A percentile compares a stretch with the other conserved stretches of the same genome.
phyloP scores from a whole-genome alignment of 1,140 invertebrate species.

The Liolophura sinensis region DNA sequence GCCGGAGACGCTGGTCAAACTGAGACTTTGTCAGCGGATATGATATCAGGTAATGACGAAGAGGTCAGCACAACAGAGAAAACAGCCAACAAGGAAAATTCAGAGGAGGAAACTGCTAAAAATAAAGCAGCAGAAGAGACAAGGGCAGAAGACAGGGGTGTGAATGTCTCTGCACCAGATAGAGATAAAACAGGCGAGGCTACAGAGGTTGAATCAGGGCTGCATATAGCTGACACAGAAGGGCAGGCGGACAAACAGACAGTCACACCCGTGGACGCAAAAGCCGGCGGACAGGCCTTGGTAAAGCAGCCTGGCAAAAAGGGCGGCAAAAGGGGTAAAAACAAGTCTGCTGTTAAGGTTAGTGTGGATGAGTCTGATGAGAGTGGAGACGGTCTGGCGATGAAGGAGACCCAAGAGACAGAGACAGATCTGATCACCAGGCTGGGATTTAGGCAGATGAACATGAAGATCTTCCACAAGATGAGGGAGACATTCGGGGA shows the following conservation, averaged over 20 bases:
- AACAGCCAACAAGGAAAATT: background rate
- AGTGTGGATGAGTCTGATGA: conserved; percentile 2
- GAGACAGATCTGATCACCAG: conserved; percentile 23
- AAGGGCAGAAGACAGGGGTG: too few relatives aligned
- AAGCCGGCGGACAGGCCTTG: too few relatives aligned
- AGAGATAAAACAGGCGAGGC: conserved; percentile 2
- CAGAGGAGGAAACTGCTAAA: background rate
- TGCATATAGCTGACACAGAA: too few relatives aligned
- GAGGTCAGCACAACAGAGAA: too few relatives aligned
- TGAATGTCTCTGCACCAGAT: background rate
- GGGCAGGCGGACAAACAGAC: too few relatives aligned
- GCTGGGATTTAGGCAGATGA: conserved; percentile 48
- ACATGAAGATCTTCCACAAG: conserved; percentile 50
- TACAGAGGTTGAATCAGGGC: background rate
- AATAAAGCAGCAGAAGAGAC: background rate
- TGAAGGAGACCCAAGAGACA: background rate
- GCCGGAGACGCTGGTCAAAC: too few relatives aligned
- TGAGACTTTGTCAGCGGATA: too few relatives aligned
- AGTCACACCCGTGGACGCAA: too few relatives aligned
- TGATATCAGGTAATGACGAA: too few relatives aligned
- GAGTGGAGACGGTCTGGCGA: conserved; percentile 12
- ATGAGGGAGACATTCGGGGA: conserved; percentile 56
- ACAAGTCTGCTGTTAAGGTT: conserved; percentile 4
- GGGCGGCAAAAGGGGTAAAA: conserved; percentile 1
- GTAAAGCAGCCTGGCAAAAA: background rate